These are phyloP conservation scores for Drosophila lini DNA, from an alignment of 1,140 invertebrate species.

Conservation along the genomic window DNA sequence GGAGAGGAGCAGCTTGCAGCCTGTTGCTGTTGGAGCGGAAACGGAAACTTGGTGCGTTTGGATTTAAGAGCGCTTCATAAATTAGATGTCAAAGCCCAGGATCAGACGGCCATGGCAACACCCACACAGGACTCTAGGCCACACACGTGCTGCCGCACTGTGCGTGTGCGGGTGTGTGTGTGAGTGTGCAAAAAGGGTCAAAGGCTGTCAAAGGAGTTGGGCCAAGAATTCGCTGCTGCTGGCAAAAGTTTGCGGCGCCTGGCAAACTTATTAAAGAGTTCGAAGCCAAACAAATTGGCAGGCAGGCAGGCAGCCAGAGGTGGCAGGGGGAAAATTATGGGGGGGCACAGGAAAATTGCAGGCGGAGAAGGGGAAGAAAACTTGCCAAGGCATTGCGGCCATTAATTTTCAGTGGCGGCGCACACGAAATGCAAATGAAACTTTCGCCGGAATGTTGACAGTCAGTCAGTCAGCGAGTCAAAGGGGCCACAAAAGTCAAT, in stretches of 20 bases:
- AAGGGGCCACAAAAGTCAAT: constrained; percentile 69
- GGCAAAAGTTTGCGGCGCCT: constrained; percentile 44
- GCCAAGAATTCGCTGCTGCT: constrained; percentile 26
- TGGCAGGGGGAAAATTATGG: neutral
- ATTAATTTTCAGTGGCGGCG: constrained; percentile 53
- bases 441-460: constrained; percentile 43
- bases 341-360: neutral
- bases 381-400: constrained; percentile 46
- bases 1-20: constrained; percentile 4
- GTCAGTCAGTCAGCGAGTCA: constrained; percentile 27
- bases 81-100: constrained; percentile 74
- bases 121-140: constrained; percentile 12
- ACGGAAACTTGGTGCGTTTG: constrained; percentile 14
- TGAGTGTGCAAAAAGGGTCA: constrained; percentile 59
- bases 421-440: constrained; percentile 61
- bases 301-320: neutral
- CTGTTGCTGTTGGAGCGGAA: constrained; percentile 43
- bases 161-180: neutral
- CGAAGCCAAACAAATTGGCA: constrained; percentile 60
- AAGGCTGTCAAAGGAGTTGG: constrained; percentile 52
- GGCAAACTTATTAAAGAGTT: constrained; percentile 61
- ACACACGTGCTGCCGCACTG: constrained; percentile 16
- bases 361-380: constrained; percentile 8
- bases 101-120: constrained; percentile 54
- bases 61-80: constrained; percentile 70